Evolutionary conservation across 2,797 vertebrate species (phyloP).

Genomic region (Sebastes hopkinsi): DNA sequence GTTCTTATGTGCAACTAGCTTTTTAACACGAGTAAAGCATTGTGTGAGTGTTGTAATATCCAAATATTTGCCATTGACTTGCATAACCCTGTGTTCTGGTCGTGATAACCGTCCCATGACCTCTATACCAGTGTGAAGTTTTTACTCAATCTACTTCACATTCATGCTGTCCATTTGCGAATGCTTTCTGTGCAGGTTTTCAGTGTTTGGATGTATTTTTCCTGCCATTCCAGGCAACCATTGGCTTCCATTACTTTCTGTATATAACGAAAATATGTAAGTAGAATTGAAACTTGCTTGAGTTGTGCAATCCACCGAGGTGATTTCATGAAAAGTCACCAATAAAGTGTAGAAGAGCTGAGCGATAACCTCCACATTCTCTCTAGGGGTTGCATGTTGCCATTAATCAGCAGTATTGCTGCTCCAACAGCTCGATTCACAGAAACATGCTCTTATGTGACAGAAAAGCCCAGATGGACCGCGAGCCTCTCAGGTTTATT

Average conservation of each 20-base stretch:
- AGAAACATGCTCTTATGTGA: conserved; percentile 1
- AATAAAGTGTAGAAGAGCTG: not conserved
- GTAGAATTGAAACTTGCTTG: not conserved
- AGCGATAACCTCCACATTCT: not conserved
- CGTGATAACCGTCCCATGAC: too few species aligned
- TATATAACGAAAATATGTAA: not conserved
- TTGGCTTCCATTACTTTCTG: not conserved
- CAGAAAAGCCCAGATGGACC: conserved; percentile 23
- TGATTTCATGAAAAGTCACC: not conserved
- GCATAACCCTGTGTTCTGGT: too few species aligned
- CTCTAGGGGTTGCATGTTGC: not conserved
- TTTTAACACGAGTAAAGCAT: not conserved
- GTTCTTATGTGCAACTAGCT: not conserved
- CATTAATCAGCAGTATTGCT: conserved; percentile 26
- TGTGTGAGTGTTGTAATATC: not conserved
- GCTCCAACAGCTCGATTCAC: not conserved
- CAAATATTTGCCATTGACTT: not conserved
- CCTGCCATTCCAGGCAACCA: not conserved
- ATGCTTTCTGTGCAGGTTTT: not conserved
- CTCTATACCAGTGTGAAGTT: too few species aligned
- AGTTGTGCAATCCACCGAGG: not conserved
- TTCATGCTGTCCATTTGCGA: not conserved
- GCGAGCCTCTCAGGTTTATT: conserved; percentile 21
- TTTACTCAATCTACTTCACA: too few species aligned
- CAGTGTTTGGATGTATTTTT: not conserved